Conservation (phyloP, 2,797 vertebrate genomes). For the Amblyopsis hoosieri region DNA sequence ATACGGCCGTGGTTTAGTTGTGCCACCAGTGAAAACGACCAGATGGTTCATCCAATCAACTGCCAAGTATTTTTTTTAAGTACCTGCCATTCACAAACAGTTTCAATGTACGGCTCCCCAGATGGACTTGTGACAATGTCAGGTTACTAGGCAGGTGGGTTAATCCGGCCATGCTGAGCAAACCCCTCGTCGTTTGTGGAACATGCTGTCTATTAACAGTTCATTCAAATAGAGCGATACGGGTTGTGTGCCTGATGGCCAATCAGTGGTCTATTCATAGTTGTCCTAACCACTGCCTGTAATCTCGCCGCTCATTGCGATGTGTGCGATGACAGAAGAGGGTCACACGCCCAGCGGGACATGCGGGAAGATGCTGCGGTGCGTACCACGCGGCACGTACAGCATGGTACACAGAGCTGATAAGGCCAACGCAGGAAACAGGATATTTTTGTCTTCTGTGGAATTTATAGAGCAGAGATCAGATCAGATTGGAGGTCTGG, state of each 20-base stretch:
- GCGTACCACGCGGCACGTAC: slow-evolving; percentile 26
- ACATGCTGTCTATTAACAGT: slow-evolving; percentile 21
- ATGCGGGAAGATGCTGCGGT: neutral
- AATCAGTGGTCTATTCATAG: slow-evolving; percentile 38
- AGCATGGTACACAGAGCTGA: neutral
- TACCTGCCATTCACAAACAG: no score
- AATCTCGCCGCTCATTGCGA: slow-evolving; percentile 9
- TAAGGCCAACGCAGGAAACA: neutral
- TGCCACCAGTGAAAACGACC: no score
- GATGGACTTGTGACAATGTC: no score
- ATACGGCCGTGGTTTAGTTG: no score
- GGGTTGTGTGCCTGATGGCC: slow-evolving; percentile 33
- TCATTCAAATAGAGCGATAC: neutral
- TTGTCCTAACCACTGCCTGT: neutral
- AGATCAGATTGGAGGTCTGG: neutral
- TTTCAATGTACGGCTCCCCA: no score
- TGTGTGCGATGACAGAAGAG: slow-evolving; percentile 32
- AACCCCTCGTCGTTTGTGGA: no score
- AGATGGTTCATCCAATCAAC: no score
- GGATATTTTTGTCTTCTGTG: neutral
- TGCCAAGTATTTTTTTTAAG: no score
- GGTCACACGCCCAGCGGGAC: slow-evolving; percentile 32
- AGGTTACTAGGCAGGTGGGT: no score
- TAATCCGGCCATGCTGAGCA: no score
- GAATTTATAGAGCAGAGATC: neutral